Evolutionary conservation across 1,140 invertebrate species (phyloP), one percentile per base, ranked within the genome.

Genomic region (Leguminivora glycinivorella): DNA sequence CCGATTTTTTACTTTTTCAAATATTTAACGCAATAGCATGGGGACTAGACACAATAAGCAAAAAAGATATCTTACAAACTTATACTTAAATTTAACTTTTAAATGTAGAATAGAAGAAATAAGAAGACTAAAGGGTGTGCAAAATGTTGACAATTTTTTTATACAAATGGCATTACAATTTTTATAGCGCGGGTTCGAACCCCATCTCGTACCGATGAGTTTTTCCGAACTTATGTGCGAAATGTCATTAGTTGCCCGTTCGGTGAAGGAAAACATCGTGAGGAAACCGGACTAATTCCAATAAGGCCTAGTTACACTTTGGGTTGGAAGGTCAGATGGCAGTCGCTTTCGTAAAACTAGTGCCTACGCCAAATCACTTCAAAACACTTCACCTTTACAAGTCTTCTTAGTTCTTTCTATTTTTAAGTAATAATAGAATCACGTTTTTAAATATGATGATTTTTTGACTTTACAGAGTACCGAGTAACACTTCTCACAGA

Each of bases 41-140:
- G 70, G 72, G 75, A 80, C 78, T 75, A 77, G 75, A 80, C 74
- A 76, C 72, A 77, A 38, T 72, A 75, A 75, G 77, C 77, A 24
- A 71, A 74, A 73, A 63, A 67, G 22, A 17, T 68, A 68, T 25
- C 12, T 40, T 68, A 68, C 34, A 68, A 68, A 68, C 22, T 68
- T 10, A 52, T 52, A 19, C 47, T 52, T 52, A 52, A 22, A 52
- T 22, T 52, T 52, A 52, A 52, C 1, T 40, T 43, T 43, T 17
- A 43, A 43, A n/a, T 10, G 6, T 17, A 43, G 40, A 43, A 14
- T n/a, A 43, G n/a, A n/a, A 38, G 10, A 38, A 43, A n/a, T 43
- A 17, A 43, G 3, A 43, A 43, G 14, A 43, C 40, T n/a, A 43
- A 43, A 17, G 14, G n/a, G 2, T n/a, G 6, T 17, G 40, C 40